A percentile compares a stretch with the other conserved stretches of the same genome.
phyloP scores from a whole-genome alignment of 1,140 invertebrate species.

The Drosophila funebris region DNA sequence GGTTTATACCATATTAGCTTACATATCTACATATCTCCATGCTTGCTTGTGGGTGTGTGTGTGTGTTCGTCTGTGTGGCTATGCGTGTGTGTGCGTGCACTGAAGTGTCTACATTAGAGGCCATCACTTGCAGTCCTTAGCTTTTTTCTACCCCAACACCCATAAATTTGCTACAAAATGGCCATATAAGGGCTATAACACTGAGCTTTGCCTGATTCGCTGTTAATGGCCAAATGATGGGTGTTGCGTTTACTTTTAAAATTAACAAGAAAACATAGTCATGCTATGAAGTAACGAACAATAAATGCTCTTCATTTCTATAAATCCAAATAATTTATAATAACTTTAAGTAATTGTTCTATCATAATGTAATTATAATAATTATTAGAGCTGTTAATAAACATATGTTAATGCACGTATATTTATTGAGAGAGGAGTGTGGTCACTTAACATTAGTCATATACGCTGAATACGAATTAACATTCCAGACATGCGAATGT shows the following conservation, averaged over 20 bases:
- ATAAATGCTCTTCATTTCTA: not conserved
- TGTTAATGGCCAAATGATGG: constrained; percentile 67
- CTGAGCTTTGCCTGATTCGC: constrained; percentile 53
- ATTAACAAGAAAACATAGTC: constrained; percentile 48
- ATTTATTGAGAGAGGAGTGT: too few species aligned
- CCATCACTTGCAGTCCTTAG: constrained; percentile 66
- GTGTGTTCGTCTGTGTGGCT: not conserved
- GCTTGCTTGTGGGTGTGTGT: constrained; percentile 6
- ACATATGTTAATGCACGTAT: too few species aligned
- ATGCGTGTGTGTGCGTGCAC: constrained; percentile 17
- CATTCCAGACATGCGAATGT: too few species aligned
- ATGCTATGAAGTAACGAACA: not conserved
- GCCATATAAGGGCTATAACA: constrained; percentile 60
- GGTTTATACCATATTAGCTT: constrained; percentile 30
- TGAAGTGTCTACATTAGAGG: constrained; percentile 75
- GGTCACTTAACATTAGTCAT: too few species aligned
- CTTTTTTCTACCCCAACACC: constrained; percentile 35
- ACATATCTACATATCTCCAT: not conserved
- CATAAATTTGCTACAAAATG: constrained; percentile 73
- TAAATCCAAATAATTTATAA: too few species aligned
- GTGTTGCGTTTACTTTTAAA: constrained; percentile 57
- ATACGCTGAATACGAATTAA: too few species aligned
- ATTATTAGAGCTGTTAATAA: too few species aligned
- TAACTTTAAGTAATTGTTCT: too few species aligned
- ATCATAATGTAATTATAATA: too few species aligned